phyloP scores from a whole-genome alignment of 1,140 invertebrate species.

The Drosophila ercepeae region DNA sequence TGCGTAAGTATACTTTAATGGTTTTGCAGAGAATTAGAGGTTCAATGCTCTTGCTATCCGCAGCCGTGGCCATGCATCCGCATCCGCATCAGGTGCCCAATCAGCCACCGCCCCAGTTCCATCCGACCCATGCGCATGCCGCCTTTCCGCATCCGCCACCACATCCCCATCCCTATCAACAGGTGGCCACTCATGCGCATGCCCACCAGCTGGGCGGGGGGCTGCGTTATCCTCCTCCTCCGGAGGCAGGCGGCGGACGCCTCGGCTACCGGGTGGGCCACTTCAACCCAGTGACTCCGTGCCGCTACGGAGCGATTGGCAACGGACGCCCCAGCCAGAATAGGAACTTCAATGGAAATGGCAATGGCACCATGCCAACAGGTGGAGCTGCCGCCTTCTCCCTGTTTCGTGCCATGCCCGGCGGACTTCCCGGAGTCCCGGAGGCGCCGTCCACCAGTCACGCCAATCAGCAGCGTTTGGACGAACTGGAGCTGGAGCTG shows the following conservation, averaged over 20 bases:
- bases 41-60: too few species aligned
- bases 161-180: neutral
- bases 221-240: neutral
- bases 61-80: slow-evolving; percentile 24
- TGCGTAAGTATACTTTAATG: slow-evolving; percentile 21
- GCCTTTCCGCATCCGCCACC: neutral
- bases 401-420: neutral
- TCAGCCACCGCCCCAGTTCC: neutral
- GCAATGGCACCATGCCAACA: neutral
- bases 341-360: neutral
- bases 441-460: neutral
- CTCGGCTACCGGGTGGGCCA: neutral
- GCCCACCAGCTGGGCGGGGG: neutral
- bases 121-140: neutral
- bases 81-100: slow-evolving; percentile 5
- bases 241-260: neutral
- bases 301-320: slow-evolving; percentile 10
- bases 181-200: neutral
- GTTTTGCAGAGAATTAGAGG: neutral
- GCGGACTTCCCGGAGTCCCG: neutral
- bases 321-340: neutral
- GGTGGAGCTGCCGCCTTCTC: neutral
- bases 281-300: neutral
- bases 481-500: neutral
- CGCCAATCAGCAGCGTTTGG: neutral